A percentile compares a stretch with the other conserved stretches of the same genome.
Conservation (phyloP, 2,113 vertebrate genomes). For the Clinocottus analis region DNA sequence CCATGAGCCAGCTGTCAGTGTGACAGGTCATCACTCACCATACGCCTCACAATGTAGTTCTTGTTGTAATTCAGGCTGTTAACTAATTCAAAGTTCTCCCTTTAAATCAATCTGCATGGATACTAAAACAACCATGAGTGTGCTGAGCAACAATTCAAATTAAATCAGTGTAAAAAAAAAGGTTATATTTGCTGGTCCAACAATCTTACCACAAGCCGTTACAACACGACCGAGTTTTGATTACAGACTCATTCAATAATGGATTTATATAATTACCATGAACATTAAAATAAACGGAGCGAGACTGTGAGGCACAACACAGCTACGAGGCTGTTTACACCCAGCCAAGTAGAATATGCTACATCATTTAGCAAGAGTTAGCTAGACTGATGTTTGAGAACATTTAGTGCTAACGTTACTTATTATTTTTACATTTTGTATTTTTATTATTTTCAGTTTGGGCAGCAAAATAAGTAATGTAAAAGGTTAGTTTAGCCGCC, state of each 20-base stretch:
- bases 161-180: background rate
- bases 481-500: no score
- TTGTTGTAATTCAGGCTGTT: background rate
- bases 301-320: no score
- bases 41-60: no score
- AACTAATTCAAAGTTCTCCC: background rate
- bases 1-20: background rate
- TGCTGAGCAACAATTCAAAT: background rate
- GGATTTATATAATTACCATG: background rate
- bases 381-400: no score
- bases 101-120: background rate
- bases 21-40: no score
- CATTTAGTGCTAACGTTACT: no score
- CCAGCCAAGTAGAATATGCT: no score
- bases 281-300: no score
- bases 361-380: background rate
- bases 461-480: no score
- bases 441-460: background rate
- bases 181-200: background rate
- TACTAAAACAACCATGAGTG: background rate
- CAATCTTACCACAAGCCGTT: background rate
- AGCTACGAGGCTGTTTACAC: background rate
- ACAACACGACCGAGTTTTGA: background rate
- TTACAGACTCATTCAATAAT: background rate
- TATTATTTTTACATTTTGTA: no score